Evolutionary conservation across 2,797 vertebrate species (phyloP), one percentile per base, ranked within the genome.

Genomic region (Arctocebus calabarensis): DNA sequence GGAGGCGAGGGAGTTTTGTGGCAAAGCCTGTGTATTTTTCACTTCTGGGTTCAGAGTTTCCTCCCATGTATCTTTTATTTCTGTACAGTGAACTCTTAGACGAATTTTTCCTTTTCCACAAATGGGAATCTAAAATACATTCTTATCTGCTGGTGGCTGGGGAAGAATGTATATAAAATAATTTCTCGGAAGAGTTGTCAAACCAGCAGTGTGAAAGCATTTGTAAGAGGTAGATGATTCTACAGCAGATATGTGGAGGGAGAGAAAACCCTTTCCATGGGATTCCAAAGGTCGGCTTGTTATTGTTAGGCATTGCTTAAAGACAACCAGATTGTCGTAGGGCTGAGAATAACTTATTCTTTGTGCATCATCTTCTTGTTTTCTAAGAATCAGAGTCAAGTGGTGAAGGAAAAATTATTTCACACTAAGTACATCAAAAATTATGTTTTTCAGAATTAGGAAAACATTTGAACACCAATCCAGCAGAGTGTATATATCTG

Each of bases 291-390:
- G 3, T 71, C 84, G n/a, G 25, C 52, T 86, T 11, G 27, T 86
- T 78, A n/a, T 73, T 40, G 93, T 78, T 87, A 52, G 73, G 10
- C 20, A 64, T 59, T 90, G 40, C 10, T 62, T 40, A 66, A 91
- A 61, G 89, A 95, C 68, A 84, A 61, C 3, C 19, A 81, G 71
- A 70, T n/a, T 66, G 55, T 62, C 71, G 13, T 82, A 25, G 61
- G 37, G 79, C 45, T 84, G 32, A 79, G 52, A 79, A 77, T 83
- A 85, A 68, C 64, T 52, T 97, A 75, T 45, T 94, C 27, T 61
- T 84, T 90, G 3, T 86, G 8, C 52, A 77, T 7, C 11, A 70
- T 82, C 4, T 90, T 25, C 37, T 61, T 94, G 68, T 90, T 86
- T 81, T 71, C 77, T 94, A 43, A 71, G 43, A 77, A 74, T 89